phyloP scores from a whole-genome alignment of 37 sponge, comb jelly and placozoan genomes.

The Agelas oroides region DNA sequence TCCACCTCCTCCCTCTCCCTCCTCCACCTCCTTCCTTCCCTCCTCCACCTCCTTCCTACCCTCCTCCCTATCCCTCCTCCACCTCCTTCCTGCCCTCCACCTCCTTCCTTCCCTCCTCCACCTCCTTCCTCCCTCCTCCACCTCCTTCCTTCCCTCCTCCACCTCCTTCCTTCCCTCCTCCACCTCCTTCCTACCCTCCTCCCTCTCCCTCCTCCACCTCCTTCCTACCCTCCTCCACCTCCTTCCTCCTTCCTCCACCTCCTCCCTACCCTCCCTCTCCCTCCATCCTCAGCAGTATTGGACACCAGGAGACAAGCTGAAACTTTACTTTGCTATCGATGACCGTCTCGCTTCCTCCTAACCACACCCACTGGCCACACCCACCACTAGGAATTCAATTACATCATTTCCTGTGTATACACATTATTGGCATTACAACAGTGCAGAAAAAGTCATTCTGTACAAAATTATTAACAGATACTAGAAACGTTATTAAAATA shows the following conservation, averaged over 20 bases:
- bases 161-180: not conserved
- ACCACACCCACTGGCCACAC: no score
- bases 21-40: not conserved
- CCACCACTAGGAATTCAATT: no score
- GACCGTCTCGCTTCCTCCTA: not conserved
- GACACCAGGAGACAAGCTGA: constrained; percentile 73
- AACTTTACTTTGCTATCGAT: constrained; percentile 51
- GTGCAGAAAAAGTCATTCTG: no score
- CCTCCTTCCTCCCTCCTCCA: no score
- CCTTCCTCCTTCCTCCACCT: not conserved
- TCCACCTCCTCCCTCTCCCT: not conserved
- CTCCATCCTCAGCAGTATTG: constrained; percentile 32
- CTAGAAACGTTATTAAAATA: no score
- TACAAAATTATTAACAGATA: no score
- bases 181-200: not conserved
- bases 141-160: not conserved
- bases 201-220: not conserved
- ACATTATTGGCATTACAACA: no score
- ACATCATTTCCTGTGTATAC: no score
- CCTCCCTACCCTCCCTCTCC: not conserved
- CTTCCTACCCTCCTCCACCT: not conserved
- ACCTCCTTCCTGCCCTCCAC: no score
- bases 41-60: no score
- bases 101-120: not conserved
- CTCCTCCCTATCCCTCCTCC: no score